Conservation (phyloP, 2,888 invertebrate species). For the Schizotus pectinicornis region DNA sequence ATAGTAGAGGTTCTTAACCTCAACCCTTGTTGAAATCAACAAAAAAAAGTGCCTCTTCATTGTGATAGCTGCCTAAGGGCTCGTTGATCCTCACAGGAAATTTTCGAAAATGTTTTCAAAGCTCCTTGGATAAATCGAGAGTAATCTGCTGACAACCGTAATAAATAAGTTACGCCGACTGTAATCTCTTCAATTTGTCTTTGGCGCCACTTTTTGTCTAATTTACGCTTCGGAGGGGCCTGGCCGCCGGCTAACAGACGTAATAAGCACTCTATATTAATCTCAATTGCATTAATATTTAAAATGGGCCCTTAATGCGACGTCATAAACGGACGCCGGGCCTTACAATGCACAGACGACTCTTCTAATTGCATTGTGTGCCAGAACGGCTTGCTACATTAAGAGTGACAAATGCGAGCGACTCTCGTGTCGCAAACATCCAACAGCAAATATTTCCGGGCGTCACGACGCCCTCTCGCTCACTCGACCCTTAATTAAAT, state of each 20-base stretch:
- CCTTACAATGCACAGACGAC: conserved; percentile 28
- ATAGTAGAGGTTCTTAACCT: too few species aligned
- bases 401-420: conserved; percentile 32
- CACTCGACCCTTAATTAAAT: conserved; percentile 11
- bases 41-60: too few species aligned
- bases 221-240: background rate
- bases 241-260: conserved; percentile 40
- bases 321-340: conserved; percentile 29
- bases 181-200: conserved; percentile 28
- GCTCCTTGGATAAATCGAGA: conserved; percentile 5
- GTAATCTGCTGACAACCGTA: conserved; percentile 13
- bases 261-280: conserved; percentile 54
- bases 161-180: conserved; percentile 21
- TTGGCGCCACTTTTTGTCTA: conserved; percentile 13
- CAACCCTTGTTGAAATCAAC: too few species aligned
- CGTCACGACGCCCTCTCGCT: background rate
- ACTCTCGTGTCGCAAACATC: conserved; percentile 25
- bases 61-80: too few species aligned
- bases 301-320: conserved; percentile 40
- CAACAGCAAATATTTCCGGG: conserved; percentile 9
- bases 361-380: conserved; percentile 32
- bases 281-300: conserved; percentile 53
- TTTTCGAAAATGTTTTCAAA: too few species aligned
- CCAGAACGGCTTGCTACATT: conserved; percentile 27
- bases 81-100: too few species aligned